phyloP scores from a whole-genome alignment of 2,797 vertebrate genomes.

The Acipenser ruthenus region DNA sequence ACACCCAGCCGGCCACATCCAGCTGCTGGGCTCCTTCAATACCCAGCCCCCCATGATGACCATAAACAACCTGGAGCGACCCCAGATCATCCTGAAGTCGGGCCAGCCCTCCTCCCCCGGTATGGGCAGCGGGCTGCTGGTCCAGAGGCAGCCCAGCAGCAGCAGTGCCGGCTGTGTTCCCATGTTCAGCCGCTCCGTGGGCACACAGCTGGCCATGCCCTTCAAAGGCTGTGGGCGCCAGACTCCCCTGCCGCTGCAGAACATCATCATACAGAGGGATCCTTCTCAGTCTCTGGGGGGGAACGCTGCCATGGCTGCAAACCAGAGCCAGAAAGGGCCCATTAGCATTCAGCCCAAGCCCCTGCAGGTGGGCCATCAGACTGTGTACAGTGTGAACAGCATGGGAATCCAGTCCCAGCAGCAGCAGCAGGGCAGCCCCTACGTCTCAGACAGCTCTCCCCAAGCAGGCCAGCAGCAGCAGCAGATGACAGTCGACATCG shows the following conservation, averaged over 20 bases:
- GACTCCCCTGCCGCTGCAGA: constrained; percentile 83
- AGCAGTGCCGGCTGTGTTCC: constrained; percentile 63
- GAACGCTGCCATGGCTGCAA: background rate
- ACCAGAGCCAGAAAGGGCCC: constrained; percentile 58
- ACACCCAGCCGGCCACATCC: constrained; percentile 85
- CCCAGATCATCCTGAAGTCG: constrained; percentile 86
- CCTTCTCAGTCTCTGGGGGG: constrained; percentile 73
- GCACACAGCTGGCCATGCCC: constrained; percentile 80
- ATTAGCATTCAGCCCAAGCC: constrained; percentile 92
- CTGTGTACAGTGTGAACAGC: constrained; percentile 77
- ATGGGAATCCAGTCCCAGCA: constrained; percentile 68
- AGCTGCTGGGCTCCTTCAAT: constrained; percentile 85
- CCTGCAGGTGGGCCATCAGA: constrained; percentile 77
- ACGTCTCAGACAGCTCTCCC: constrained; percentile 71
- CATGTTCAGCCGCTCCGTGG: constrained; percentile 74
- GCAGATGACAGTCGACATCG: constrained; percentile 65
- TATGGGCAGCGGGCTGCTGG: constrained; percentile 59
- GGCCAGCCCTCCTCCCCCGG: constrained; percentile 61
- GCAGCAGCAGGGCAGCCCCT: constrained; percentile 64
- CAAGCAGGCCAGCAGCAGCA: constrained; percentile 49
- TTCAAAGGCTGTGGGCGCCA: constrained; percentile 84
- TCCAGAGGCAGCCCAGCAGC: constrained; percentile 64
- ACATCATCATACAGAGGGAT: constrained; percentile 95
- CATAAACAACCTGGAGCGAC: constrained; percentile 86
- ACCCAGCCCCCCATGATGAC: constrained; percentile 86